These are phyloP conservation scores for Centruroides sculpturatus DNA, from an alignment of 1,140 invertebrate genomes.

Conservation along the genomic window DNA sequence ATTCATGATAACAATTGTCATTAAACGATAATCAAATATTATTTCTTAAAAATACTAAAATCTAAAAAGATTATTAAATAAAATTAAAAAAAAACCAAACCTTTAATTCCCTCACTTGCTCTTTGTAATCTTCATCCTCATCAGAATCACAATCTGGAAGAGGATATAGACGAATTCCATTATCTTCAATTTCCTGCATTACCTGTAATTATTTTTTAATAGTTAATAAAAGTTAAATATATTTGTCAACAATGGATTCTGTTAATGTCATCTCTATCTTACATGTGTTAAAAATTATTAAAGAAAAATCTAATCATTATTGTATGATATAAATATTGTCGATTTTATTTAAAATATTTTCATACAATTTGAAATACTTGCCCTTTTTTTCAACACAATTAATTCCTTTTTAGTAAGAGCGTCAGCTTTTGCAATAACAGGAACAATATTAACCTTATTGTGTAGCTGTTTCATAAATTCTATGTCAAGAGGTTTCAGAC, in stretches of 20 bases:
- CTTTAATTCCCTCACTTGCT: conserved; percentile 23
- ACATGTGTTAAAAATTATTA: too few species aligned
- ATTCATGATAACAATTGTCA: too few species aligned
- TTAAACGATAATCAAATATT: too few species aligned
- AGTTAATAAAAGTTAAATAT: too few species aligned
- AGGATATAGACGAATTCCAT: conserved; percentile 46
- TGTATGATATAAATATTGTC: too few species aligned
- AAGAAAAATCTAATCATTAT: too few species aligned
- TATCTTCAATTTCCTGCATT: conserved; percentile 29
- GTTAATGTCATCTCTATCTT: too few species aligned
- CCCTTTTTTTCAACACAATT: conserved; percentile 65
- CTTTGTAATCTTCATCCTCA: conserved; percentile 31
- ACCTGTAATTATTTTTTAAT: conserved; percentile 13
- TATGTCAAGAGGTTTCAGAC: conserved; percentile 86
- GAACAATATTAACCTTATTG: conserved; percentile 92
- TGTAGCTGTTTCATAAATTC: conserved; percentile 98
- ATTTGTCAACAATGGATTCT: too few species aligned
- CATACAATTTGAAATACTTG: conserved; percentile 5
- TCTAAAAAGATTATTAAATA: too few species aligned
- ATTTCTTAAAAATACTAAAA: too few species aligned
- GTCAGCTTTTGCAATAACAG: conserved; percentile 97
- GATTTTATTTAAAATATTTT: too few species aligned
- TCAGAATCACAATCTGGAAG: conserved; percentile 38
- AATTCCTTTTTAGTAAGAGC: conserved; percentile 93
- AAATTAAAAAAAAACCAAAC: not conserved